These are phyloP conservation scores for Drosophila cognata DNA, from an alignment of 2,888 invertebrate genomes.

Conservation along the genomic window DNA sequence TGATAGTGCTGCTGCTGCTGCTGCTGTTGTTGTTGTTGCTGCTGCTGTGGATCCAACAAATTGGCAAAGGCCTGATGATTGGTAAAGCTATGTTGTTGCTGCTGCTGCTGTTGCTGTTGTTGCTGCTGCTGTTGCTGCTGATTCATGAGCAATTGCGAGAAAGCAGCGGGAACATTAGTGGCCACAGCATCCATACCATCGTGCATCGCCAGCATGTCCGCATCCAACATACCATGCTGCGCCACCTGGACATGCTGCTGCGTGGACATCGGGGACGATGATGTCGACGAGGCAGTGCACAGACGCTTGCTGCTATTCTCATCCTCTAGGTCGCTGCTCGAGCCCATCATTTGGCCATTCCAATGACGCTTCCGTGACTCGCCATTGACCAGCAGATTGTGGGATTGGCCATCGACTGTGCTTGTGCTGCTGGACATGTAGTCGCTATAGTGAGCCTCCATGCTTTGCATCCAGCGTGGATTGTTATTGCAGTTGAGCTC, in stretches of 20 bases:
- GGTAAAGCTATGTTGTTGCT: slow-evolving; percentile 72
- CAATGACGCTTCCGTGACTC: slow-evolving; percentile 82
- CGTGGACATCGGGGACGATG: slow-evolving; percentile 78
- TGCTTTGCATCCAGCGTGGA: slow-evolving; percentile 84
- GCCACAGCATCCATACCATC: slow-evolving; percentile 74
- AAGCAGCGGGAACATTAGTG: slow-evolving; percentile 67
- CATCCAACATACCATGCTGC: slow-evolving; percentile 72
- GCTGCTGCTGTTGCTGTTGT: slow-evolving; percentile 68
- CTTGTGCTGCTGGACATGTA: slow-evolving; percentile 73
- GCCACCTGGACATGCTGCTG: slow-evolving; percentile 68
- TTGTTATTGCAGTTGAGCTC: slow-evolving; percentile 81
- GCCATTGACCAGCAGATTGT: slow-evolving; percentile 61
- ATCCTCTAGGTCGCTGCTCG: slow-evolving; percentile 77
- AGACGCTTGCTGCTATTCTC: slow-evolving; percentile 79
- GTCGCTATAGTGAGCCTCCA: slow-evolving; percentile 83
- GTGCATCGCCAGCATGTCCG: slow-evolving; percentile 79
- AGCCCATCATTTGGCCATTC: slow-evolving; percentile 77
- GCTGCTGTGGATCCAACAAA: slow-evolving; percentile 63
- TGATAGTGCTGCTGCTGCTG: slow-evolving; percentile 58
- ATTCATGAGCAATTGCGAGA: slow-evolving; percentile 76
- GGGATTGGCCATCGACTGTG: slow-evolving; percentile 58
- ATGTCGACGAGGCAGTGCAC: slow-evolving; percentile 76
- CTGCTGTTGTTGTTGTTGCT: slow-evolving; percentile 68
- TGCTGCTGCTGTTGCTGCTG: slow-evolving; percentile 78
- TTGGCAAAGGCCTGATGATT: slow-evolving; percentile 66